Evolutionary conservation across 2,797 vertebrate genomes (phyloP).

Genomic region (Potorous gilbertii): DNA sequence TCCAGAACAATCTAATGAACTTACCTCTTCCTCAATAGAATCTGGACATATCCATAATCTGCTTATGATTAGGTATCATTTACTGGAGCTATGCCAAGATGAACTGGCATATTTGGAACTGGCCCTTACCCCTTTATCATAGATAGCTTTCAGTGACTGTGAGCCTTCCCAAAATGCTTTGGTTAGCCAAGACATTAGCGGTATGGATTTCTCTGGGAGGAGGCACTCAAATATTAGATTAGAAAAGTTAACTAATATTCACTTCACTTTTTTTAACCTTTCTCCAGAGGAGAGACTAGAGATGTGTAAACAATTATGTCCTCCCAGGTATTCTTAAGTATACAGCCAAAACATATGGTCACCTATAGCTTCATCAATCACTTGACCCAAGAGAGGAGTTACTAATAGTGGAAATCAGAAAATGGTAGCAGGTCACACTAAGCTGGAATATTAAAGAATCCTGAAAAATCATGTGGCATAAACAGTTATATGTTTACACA

Average conservation of each 20-base stretch:
- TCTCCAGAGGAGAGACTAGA: neutral
- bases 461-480: neutral
- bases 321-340: neutral
- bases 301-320: neutral
- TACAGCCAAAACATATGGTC: neutral
- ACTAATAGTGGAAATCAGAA: neutral
- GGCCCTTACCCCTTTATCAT: neutral
- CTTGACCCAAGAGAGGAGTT: neutral
- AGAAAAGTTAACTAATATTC: neutral
- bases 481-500: neutral
- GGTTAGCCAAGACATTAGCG: neutral
- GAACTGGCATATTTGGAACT: neutral
- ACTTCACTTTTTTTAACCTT: neutral
- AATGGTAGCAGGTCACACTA: neutral
- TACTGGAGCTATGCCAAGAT: neutral
- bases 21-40: neutral
- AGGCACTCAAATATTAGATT: neutral
- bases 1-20: neutral
- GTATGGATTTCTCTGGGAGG: neutral
- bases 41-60: neutral
- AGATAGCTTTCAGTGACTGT: neutral
- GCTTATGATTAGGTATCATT: neutral
- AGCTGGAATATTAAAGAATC: neutral
- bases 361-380: neutral
- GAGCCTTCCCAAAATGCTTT: neutral